Evolutionary conservation across 2,888 invertebrate species (phyloP), one percentile per base, ranked within the genome.

Genomic region (Sussaba pulchella): DNA sequence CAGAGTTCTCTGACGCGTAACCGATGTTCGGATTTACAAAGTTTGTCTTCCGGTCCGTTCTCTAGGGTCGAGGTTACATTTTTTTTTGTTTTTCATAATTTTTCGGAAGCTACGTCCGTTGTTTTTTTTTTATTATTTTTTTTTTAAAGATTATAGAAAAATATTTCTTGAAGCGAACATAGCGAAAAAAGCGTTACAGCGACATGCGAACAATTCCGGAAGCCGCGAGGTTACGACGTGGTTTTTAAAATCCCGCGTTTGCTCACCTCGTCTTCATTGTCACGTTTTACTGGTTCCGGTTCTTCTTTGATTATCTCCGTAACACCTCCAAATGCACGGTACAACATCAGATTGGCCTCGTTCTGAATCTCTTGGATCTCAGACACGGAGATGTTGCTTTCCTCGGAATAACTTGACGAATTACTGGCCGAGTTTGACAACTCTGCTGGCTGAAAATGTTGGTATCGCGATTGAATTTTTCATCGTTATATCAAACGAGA

Each of bases 311-410:
- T 66, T 19, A 67, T 50, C 31, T 77, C 50, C 9, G 36, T 10
- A n/a, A 67, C 39, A 2, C 73, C 14, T 8, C 57, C 19, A 12
- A 12, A 43, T 9, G 54, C 21, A 19, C 39, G 41, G 8, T 26
- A 26, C 2, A 69, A n/a, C 0, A 78, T 17, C 3, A 10, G n/a
- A 39, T 45, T 45, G 0, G 59, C 50, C 39, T 75, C 71, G 39
- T 66, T 31, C 1, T 66, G 71, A 17, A 87, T 12, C 5, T 86
- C 83, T 41, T 82, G 71, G 2, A 85, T 26, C 73, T 87, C 87
- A 6, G 63, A 74, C 24, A 59, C 39, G 14, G 85, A 81, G 26
- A 85, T 45, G 10, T 78, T 78, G 41, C 81, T 81, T 10, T 82
- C 84, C 5, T n/a, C 57, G 31, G 63, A 70, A n/a, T 1, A 12